Conservation (phyloP, 2,888 invertebrate species). For the Caenorhabditis plicata region DNA sequence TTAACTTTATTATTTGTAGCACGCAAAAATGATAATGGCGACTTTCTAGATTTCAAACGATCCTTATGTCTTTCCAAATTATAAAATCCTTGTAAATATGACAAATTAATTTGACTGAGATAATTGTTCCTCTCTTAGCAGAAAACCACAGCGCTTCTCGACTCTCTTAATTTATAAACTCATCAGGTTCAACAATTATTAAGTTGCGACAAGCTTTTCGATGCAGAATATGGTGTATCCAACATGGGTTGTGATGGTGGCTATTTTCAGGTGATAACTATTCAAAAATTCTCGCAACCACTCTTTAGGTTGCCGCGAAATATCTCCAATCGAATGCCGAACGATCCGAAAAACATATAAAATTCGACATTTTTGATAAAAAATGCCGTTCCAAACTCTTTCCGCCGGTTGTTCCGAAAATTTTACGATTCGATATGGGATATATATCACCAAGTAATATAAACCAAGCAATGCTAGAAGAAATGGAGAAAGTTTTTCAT, state of each 20-base stretch:
- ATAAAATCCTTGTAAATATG: no score
- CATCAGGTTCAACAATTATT: slow-evolving; percentile 37
- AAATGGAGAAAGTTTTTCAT: no score
- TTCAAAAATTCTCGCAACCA: slow-evolving; percentile 1
- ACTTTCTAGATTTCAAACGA: no score
- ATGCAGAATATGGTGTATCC: slow-evolving; percentile 19
- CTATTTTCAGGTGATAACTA: slow-evolving; percentile 70
- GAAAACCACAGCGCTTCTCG: no score
- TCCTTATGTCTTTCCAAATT: no score
- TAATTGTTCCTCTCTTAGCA: no score
- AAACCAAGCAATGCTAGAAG: not conserved
- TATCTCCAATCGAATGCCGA: slow-evolving; percentile 19
- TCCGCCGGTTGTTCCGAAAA: slow-evolving; percentile 15
- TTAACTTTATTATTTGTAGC: no score
- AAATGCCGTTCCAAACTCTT: slow-evolving; percentile 7
- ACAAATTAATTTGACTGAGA: no score
- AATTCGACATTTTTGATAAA: slow-evolving; percentile 24
- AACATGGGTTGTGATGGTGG: slow-evolving; percentile 82
- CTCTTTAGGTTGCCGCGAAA: slow-evolving; percentile 67
- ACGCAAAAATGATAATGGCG: no score
- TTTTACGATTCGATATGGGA: slow-evolving; percentile 16
- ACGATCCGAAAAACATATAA: slow-evolving; percentile 10
- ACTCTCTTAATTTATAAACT: no score
- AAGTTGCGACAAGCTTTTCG: slow-evolving; percentile 26
- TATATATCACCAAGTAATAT: slow-evolving; percentile 6